Conservation (phyloP, 2,113 vertebrate genomes). For the Bathybates hornii region DNA sequence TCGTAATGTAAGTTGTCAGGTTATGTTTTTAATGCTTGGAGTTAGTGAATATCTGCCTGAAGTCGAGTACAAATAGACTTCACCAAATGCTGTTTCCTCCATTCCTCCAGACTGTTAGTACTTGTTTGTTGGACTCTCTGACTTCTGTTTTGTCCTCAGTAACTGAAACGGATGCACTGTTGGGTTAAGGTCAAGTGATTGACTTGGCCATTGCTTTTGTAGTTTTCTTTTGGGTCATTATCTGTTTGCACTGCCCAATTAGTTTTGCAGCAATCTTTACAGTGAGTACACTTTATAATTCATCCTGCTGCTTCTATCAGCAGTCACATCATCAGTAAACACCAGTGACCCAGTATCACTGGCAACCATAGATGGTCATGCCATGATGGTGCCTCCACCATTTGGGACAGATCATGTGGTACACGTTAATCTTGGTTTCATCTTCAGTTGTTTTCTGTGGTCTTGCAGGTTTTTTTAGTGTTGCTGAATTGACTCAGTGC, state of each 20-base stretch:
- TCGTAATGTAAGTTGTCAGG: neutral
- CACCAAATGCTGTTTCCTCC: neutral
- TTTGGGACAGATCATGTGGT: neutral
- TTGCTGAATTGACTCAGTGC: neutral
- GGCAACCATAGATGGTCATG: neutral
- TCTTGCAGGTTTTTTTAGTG: neutral
- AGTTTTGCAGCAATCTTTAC: neutral
- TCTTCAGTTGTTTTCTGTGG: neutral
- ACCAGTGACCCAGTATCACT: neutral
- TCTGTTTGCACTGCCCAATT: neutral
- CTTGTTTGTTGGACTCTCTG: neutral
- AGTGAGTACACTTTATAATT: neutral
- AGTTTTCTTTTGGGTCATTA: neutral
- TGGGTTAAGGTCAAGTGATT: neutral
- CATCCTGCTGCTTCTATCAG: neutral
- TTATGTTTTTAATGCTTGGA: neutral
- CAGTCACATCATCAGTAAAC: neutral
- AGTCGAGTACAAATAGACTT: neutral
- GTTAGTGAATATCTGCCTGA: neutral
- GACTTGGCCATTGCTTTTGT: neutral
- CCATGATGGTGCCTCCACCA: neutral
- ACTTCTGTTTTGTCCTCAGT: neutral
- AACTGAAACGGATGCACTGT: neutral
- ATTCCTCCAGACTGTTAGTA: neutral
- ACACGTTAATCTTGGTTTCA: neutral